These are phyloP conservation scores for Microctonus aethiopoides DNA, from an alignment of 2,888 invertebrate species.

Conservation along the genomic window DNA sequence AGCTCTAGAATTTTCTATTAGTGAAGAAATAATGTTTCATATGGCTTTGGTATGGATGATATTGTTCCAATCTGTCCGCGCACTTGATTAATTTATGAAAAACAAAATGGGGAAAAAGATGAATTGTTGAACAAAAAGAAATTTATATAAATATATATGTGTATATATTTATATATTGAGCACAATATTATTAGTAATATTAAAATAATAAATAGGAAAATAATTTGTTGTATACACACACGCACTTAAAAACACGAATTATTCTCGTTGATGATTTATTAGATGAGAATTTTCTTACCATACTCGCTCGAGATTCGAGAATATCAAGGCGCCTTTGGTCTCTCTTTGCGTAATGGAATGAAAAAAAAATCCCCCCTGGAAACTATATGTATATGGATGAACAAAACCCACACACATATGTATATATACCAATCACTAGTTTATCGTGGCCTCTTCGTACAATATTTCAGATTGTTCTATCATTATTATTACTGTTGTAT, in stretches of 20 bases:
- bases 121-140: neutral
- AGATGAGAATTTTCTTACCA: neutral
- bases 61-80: neutral
- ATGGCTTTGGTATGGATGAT: too few species aligned
- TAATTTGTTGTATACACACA: too few species aligned
- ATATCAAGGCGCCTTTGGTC: neutral
- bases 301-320: slow-evolving; percentile 16
- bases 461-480: neutral
- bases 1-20: slow-evolving; percentile 47
- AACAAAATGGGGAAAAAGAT: slow-evolving; percentile 1
- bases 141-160: neutral
- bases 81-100: neutral
- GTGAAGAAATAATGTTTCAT: neutral
- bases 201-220: too few species aligned
- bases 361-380: neutral
- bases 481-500: neutral
- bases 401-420: slow-evolving; percentile 3
- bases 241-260: neutral
- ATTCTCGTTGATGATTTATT: neutral
- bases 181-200: too few species aligned
- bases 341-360: slow-evolving; percentile 5
- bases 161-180: too few species aligned
- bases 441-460: neutral
- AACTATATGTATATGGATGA: neutral
- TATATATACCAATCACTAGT: too few species aligned